A percentile compares a stretch with the other conserved stretches of the same genome.
These are phyloP conservation scores for Rhopalosiphum maidis DNA, from an alignment of 1,140 invertebrate genomes.

Conservation along the genomic window DNA sequence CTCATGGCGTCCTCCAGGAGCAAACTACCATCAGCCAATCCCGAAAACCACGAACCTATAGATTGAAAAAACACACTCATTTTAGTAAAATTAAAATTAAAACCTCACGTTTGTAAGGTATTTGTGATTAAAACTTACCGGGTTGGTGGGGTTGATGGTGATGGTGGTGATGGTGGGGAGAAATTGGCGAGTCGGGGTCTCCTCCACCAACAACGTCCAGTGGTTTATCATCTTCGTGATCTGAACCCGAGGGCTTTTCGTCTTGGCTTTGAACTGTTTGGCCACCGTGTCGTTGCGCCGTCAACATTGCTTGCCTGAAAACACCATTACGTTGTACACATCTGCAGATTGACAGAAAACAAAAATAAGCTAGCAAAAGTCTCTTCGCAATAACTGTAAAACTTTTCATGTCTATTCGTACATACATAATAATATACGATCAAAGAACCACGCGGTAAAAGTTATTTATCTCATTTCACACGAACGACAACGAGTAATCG, in stretches of 20 bases:
- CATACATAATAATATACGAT: not conserved
- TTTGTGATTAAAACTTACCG: conserved; percentile 57
- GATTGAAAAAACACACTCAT: not conserved
- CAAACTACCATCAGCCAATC: conserved; percentile 61
- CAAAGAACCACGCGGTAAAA: not conserved
- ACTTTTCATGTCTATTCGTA: not conserved
- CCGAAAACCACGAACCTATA: conserved; percentile 41
- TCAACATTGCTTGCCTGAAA: conserved; percentile 85
- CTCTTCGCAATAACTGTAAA: not conserved
- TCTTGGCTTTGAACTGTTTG: conserved; percentile 64
- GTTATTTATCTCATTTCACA: not conserved
- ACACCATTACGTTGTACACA: conserved; percentile 55
- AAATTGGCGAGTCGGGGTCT: conserved; percentile 69
- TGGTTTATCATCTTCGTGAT: conserved; percentile 79
- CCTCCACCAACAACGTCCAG: conserved; percentile 86
- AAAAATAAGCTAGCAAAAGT: conserved; percentile 20
- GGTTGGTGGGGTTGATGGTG: conserved; percentile 60
- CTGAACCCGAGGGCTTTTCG: conserved; percentile 62
- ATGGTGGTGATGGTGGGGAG: conserved; percentile 63
- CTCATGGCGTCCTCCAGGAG: conserved; percentile 63
- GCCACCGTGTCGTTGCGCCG: conserved; percentile 67
- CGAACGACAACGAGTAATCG: not conserved
- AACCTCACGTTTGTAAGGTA: not conserved
- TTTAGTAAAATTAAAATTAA: not conserved
- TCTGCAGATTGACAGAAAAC: conserved; percentile 33